These are phyloP conservation scores for Taxidea taxus DNA, from an alignment of 2,113 vertebrate species.

Conservation along the genomic window DNA sequence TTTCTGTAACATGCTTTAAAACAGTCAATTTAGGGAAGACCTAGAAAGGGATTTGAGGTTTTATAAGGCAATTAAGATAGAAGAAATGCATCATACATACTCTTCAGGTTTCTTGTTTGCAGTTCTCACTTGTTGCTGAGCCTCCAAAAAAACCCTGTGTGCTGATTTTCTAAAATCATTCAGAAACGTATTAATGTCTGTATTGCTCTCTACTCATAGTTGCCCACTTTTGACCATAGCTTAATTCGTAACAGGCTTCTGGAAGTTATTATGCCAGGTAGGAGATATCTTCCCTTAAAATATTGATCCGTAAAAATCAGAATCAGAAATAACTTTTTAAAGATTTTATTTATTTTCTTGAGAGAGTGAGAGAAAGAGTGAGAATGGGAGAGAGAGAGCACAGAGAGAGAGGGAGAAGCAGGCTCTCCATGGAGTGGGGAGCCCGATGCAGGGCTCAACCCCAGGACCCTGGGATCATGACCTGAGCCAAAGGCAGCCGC, in stretches of 20 bases:
- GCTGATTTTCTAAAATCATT: neutral
- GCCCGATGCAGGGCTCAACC: rapidly evolving
- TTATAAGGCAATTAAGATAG: neutral
- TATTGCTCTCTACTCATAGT: neutral
- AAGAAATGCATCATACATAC: neutral
- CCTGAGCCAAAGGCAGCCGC: neutral
- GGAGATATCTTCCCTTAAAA: neutral
- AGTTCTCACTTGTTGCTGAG: neutral
- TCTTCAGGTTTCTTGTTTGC: neutral
- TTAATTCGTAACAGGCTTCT: neutral
- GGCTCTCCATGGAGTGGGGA: neutral
- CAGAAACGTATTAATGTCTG: neutral
- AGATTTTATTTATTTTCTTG: neutral
- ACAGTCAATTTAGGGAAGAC: neutral
- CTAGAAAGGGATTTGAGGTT: neutral
- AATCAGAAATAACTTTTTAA: neutral
- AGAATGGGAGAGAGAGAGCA: neutral
- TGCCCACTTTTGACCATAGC: neutral
- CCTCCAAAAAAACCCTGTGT: neutral
- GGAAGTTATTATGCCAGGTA: neutral
- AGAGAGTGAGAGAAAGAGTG: neutral
- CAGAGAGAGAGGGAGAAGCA: neutral
- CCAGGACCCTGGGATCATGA: neutral
- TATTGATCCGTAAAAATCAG: neutral
- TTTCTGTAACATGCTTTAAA: neutral